Conservation (phyloP, 2,888 invertebrate species). For the Andricus quercusramuli region DNA sequence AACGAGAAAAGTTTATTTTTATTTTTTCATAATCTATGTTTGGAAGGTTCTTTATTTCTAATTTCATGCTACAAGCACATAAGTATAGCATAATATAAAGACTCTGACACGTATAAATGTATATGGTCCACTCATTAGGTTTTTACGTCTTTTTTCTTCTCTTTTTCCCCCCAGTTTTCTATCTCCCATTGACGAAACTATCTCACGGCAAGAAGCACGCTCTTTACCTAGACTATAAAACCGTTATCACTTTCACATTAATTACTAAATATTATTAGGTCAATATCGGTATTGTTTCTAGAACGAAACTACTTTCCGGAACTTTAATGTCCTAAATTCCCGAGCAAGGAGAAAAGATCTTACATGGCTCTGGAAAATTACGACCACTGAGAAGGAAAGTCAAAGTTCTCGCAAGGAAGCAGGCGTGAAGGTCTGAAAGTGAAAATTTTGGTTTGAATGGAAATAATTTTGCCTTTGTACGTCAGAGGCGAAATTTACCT, state of each 20-base stretch:
- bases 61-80: not conserved
- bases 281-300: not conserved
- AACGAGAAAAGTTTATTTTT: not conserved
- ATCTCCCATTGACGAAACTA: not conserved
- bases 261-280: not conserved
- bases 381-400: not conserved
- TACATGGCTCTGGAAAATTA: conserved; percentile 5
- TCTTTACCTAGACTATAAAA: not conserved
- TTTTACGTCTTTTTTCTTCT: not conserved
- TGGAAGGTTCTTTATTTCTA: not conserved
- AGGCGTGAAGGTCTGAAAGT: conserved; percentile 26
- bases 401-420: not conserved
- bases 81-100: not conserved
- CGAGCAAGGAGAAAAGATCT: not conserved
- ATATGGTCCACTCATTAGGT: not conserved
- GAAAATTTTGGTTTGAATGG: not conserved
- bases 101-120: not conserved
- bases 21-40: not conserved
- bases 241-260: not conserved
- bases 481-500: not conserved
- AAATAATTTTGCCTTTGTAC: not conserved
- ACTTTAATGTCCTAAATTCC: not conserved
- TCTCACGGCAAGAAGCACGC: not conserved
- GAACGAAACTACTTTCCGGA: not conserved
- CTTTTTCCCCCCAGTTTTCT: not conserved